Evolutionary conservation across 2,888 invertebrate species (phyloP), one percentile per base, ranked within the genome.

Genomic region (Pogonocherus hispidulus): DNA sequence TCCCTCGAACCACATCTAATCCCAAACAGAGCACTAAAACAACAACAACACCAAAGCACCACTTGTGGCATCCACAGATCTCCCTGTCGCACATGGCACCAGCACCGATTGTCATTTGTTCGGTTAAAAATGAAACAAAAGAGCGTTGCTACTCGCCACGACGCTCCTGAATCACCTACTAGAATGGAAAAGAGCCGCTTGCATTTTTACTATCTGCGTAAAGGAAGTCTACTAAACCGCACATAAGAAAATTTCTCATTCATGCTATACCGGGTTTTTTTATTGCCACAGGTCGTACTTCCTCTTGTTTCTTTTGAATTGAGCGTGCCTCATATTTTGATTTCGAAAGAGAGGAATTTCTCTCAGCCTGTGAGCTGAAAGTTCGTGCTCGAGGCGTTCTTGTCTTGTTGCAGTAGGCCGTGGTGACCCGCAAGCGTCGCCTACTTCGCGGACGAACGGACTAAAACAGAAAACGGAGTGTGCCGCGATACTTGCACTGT

Each of bases 11-110:
- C 16, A 32, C 64, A 60, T 52, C 57, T 35, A 62, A 70, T 66
- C 66, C 62, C 57, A 66, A 72, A 70, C 70, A 67, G 60, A 70
- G 70, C 72, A 72, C 72, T 54, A 68, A 9, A 37, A 66, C 35
- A 66, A 72, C 67, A 62, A 69, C 44, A 66, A 62, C 70, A 72
- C 69, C 54, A 35, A 49, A 41, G 51, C 55, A 67, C 70, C 66
- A 71, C 59, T 60, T 63, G 63, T 63, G 41, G 54, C 69, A 68
- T 66, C 20, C n/a, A 59, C 59, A 32, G 23, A 46, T 19, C 18
- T 14, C 19, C 18, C 35, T 37, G 9, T 6, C 37, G 35, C 27
- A 32, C 32, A 55, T 55, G 19, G 35, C 55, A 55, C 55, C 35
- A 16, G 19, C 37, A 54, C 52, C 49, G 23, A 23, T 20, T 5